phyloP scores from a whole-genome alignment of 2,797 vertebrate species.

The Sebastes itinus region DNA sequence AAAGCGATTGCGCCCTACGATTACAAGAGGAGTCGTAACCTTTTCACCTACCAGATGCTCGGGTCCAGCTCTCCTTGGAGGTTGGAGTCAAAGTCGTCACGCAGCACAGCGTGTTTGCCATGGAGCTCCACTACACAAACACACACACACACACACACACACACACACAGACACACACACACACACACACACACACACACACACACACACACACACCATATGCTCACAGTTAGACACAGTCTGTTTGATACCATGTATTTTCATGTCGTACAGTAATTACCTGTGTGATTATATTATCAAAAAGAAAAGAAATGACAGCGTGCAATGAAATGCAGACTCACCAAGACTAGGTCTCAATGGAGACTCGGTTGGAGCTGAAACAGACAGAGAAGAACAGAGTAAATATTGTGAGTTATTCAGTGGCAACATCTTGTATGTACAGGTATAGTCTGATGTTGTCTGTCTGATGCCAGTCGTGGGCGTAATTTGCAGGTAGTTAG shows the following conservation, averaged over 20 bases:
- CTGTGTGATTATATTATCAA: neutral
- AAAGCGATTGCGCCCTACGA: neutral
- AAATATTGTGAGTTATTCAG: neutral
- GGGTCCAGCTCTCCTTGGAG: constrained; percentile 89
- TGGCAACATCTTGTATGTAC: neutral
- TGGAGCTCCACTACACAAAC: constrained; percentile 90
- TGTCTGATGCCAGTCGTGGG: neutral
- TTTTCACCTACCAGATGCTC: constrained; percentile 89
- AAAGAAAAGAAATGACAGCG: neutral
- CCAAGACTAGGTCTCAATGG: constrained; percentile 90
- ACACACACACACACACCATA: constrained; percentile 30
- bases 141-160: constrained; percentile 24
- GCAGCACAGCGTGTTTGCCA: constrained; percentile 90
- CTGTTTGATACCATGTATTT: neutral
- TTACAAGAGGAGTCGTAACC: neutral
- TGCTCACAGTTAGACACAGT: constrained; percentile 35
- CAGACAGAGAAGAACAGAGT: constrained; percentile 34
- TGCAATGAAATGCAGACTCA: constrained; percentile 68
- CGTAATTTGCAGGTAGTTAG: neutral
- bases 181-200: constrained; percentile 29
- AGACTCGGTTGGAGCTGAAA: constrained; percentile 92
- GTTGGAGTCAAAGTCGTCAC: constrained; percentile 97
- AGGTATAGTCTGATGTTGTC: neutral
- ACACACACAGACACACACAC: constrained; percentile 19
- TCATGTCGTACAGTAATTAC: neutral